Evolutionary conservation across 64 coral and sea anemone species (phyloP).

Genomic region (Pocillopora damicornis): DNA sequence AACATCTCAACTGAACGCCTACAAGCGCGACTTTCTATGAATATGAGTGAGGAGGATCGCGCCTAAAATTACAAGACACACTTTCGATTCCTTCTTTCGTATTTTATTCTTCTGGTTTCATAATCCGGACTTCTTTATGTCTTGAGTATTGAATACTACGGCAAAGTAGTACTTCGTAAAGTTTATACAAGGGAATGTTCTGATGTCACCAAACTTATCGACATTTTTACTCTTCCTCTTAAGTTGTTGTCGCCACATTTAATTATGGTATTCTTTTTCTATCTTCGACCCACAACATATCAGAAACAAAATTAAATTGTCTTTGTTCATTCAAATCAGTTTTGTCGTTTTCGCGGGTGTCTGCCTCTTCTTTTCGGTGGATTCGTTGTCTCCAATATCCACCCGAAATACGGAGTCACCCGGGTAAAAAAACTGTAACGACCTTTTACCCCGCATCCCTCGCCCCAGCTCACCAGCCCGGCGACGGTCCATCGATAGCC

Average conservation of each 20-base stretch:
- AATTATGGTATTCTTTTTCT: not conserved
- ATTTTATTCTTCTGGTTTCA: too few relatives aligned
- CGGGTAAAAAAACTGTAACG: constrained; percentile 56
- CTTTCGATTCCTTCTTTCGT: too few relatives aligned
- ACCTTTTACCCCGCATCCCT: constrained; percentile 33
- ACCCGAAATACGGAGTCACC: constrained; percentile 37
- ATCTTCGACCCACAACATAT: not conserved
- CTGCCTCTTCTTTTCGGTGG: not conserved
- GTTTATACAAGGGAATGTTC: too few relatives aligned
- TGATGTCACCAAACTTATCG: too few relatives aligned
- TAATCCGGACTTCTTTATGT: too few relatives aligned
- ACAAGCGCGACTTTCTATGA: too few relatives aligned
- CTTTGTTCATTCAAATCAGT: not conserved
- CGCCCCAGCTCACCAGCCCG: constrained; percentile 53
- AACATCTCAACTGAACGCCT: too few relatives aligned
- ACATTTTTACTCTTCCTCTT: too few relatives aligned
- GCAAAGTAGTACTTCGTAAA: too few relatives aligned
- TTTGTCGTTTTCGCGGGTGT: not conserved
- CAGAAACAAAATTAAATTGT: not conserved
- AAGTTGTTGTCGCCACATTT: not conserved
- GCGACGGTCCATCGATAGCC: constrained; percentile 42
- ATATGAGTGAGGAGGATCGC: too few relatives aligned
- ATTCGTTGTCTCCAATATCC: constrained; percentile 24
- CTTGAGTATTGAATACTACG: too few relatives aligned
- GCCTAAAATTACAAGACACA: too few relatives aligned